A percentile compares a stretch with the other conserved stretches of the same genome.
Conservation (phyloP, 2,888 invertebrate species). For the Kryphioiulus occultus region DNA sequence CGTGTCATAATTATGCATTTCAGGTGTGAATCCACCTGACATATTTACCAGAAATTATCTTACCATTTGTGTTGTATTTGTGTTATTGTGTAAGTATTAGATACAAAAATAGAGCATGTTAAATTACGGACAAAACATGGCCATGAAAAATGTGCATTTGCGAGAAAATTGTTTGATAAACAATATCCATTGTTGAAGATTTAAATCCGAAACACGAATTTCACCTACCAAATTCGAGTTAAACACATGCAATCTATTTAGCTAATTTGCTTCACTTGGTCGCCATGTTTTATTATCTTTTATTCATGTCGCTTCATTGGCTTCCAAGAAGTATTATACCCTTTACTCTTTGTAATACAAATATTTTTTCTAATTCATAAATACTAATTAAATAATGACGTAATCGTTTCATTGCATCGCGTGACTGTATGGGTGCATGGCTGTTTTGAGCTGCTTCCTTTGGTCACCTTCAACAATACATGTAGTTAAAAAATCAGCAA, state of each 20-base stretch:
- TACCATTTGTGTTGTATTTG: not conserved
- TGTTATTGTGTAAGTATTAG: not conserved
- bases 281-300: not conserved
- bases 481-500: not conserved
- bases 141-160: not conserved
- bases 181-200: not conserved
- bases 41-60: not conserved
- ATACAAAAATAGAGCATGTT: not conserved
- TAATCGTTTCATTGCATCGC: not conserved
- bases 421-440: not conserved
- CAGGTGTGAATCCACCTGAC: slow-evolving; percentile 26
- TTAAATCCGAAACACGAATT: not conserved
- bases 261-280: not conserved
- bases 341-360: not conserved
- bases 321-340: not conserved
- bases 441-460: not conserved
- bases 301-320: not conserved
- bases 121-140: not conserved
- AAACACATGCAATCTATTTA: not conserved
- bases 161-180: slow-evolving; percentile 4
- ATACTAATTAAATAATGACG: not conserved
- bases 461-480: not conserved
- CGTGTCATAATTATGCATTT: slow-evolving; percentile 3
- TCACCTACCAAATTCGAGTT: not conserved
- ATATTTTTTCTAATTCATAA: not conserved